A percentile compares a stretch with the other conserved stretches of the same genome.
Conservation (phyloP, 1,140 invertebrate species). For the Gryon sp. region DNA sequence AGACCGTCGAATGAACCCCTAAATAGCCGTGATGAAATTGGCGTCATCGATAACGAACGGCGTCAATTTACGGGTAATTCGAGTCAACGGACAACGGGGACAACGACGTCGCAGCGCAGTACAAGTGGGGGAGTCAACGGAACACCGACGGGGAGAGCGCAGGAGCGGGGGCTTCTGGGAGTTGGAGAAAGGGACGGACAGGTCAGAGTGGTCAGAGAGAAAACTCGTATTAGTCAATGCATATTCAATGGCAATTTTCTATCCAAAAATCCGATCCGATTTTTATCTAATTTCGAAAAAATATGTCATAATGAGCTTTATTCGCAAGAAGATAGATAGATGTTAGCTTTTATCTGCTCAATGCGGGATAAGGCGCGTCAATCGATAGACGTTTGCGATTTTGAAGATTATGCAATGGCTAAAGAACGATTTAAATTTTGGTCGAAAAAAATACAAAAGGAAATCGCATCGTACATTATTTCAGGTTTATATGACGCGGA, state of each 20-base stretch:
- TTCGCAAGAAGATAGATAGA: neutral
- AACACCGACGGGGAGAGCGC: too few relatives aligned
- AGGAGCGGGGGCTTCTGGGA: too few relatives aligned
- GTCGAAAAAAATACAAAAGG: slow-evolving; percentile 10
- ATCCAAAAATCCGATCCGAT: neutral
- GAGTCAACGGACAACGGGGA: too few relatives aligned
- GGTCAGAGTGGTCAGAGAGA: neutral
- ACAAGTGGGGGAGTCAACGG: too few relatives aligned
- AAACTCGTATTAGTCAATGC: neutral
- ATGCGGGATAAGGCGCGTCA: neutral
- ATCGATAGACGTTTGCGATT: slow-evolving; percentile 4
- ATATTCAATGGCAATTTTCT: neutral
- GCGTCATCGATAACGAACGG: too few relatives aligned
- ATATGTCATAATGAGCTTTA: neutral
- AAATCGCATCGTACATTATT: neutral
- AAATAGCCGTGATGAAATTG: too few relatives aligned
- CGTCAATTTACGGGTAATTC: too few relatives aligned
- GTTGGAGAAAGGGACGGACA: too few relatives aligned
- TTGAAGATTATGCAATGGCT: neutral
- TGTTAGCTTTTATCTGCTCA: neutral
- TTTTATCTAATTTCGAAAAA: neutral
- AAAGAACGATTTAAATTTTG: too few relatives aligned
- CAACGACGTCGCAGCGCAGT: too few relatives aligned
- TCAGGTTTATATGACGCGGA: neutral
- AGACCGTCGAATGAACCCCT: too few relatives aligned